Conservation (phyloP, 2,888 invertebrate species). For the Sinodicranocentrus sp. region DNA sequence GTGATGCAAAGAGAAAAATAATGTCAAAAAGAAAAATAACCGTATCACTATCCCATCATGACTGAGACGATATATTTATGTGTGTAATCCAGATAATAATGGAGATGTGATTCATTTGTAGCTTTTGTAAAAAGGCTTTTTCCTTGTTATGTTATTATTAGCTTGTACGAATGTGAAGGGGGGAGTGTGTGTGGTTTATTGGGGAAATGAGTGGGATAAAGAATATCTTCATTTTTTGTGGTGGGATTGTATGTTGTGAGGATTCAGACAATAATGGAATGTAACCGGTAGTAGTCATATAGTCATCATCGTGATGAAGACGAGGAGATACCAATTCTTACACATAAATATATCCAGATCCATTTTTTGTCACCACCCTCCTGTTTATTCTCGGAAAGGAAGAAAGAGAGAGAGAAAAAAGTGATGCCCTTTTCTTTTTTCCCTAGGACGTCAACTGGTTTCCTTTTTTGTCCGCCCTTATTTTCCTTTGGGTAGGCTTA, state of each 20-base stretch:
- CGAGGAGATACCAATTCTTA: too few species aligned
- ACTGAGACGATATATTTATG: too few species aligned
- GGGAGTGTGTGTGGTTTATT: conserved; percentile 26
- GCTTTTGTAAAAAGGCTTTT: conserved; percentile 34
- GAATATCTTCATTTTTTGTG: not conserved
- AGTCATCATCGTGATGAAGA: not conserved
- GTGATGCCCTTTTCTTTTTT: conserved; percentile 29
- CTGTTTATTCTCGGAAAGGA: not conserved
- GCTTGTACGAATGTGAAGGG: conserved; percentile 2
- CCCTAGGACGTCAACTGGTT: conserved; percentile 45
- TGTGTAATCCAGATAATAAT: not conserved
- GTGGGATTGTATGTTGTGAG: not conserved
- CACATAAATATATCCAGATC: too few species aligned
- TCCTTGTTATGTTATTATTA: conserved; percentile 57
- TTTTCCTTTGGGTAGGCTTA: conserved; percentile 57
- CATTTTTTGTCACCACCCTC: conserved; percentile 7
- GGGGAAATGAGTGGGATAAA: not conserved
- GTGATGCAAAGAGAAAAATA: too few species aligned
- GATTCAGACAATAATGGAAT: not conserved
- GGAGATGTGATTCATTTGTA: conserved; percentile 39
- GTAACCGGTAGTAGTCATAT: too few species aligned
- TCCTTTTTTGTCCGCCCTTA: conserved; percentile 47
- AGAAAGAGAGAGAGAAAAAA: not conserved
- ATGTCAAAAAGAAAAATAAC: too few species aligned
- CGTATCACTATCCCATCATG: too few species aligned